A percentile compares a stretch with the other conserved stretches of the same genome.
These are phyloP conservation scores for Matsumurasca onukii DNA, from an alignment of 1,140 invertebrate genomes.

Conservation along the genomic window DNA sequence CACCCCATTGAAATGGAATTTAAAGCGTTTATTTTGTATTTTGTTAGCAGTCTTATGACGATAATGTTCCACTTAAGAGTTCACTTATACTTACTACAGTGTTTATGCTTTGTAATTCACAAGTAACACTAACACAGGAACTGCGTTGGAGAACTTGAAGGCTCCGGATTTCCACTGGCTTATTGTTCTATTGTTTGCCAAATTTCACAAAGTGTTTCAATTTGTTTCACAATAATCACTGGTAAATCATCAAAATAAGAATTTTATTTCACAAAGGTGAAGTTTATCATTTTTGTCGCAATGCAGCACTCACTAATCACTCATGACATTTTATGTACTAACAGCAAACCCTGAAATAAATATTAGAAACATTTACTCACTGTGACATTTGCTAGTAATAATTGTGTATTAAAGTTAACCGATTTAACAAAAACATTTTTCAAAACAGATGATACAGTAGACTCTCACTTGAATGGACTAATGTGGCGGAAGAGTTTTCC, in stretches of 20 bases:
- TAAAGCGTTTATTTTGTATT: conserved; percentile 8
- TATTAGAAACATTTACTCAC: neutral
- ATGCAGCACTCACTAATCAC: neutral
- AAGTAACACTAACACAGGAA: conserved; percentile 14
- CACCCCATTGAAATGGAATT: neutral
- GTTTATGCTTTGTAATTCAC: conserved; percentile 6
- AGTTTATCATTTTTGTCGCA: neutral
- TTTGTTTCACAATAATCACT: conserved; percentile 1
- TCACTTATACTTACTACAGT: conserved; percentile 9
- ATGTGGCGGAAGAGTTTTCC: no score
- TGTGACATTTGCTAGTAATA: no score
- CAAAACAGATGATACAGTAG: no score
- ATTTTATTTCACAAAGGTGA: conserved; percentile 7
- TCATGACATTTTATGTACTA: neutral
- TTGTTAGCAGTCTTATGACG: conserved; percentile 7
- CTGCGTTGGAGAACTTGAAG: neutral
- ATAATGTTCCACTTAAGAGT: conserved; percentile 4
- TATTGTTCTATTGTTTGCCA: conserved; percentile 1
- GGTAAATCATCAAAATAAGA: conserved; percentile 9
- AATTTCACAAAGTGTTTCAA: neutral
- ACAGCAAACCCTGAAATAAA: neutral
- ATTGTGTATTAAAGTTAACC: no score
- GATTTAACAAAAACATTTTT: no score
- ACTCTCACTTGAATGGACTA: no score
- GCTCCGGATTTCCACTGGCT: neutral